Conservation (phyloP, 1,140 invertebrate genomes). For the Atta colombica region DNA sequence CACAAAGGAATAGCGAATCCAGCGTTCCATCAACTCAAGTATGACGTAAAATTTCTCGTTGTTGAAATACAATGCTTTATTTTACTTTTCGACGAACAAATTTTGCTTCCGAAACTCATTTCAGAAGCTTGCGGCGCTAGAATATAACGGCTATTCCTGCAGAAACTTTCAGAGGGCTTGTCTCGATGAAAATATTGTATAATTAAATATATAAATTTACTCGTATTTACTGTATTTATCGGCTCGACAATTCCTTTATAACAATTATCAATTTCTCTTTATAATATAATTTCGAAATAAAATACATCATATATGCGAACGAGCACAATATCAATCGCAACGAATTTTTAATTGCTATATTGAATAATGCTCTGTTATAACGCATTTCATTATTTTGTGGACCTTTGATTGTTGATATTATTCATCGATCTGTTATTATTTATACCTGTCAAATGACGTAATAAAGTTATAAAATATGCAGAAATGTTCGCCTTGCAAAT, state of each 20-base stretch:
- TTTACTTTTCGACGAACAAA: conserved; percentile 46
- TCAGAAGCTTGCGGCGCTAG: conserved; percentile 12
- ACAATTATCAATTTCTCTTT: conserved; percentile 57
- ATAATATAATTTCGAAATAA: conserved; percentile 46
- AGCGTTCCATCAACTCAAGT: not conserved
- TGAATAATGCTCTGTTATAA: conserved; percentile 55
- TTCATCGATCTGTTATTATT: conserved; percentile 63
- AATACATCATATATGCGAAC: conserved; percentile 47
- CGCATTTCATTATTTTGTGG: conserved; percentile 34
- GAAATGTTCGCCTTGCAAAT: conserved; percentile 28
- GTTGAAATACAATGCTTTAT: conserved; percentile 33
- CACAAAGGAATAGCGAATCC: not conserved
- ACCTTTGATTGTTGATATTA: conserved; percentile 40
- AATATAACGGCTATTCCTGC: conserved; percentile 27
- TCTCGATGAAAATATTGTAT: conserved; percentile 45
- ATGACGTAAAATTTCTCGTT: conserved; percentile 8
- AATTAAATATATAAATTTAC: conserved; percentile 52
- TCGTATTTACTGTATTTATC: conserved; percentile 44
- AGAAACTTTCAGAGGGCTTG: conserved; percentile 31
- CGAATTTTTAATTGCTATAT: conserved; percentile 60
- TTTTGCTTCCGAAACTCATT: conserved; percentile 37
- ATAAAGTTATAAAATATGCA: conserved; percentile 51
- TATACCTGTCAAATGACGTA: conserved; percentile 52
- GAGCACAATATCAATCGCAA: conserved; percentile 45
- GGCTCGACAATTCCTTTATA: conserved; percentile 30